Base-by-base conservation (phyloP, 2,888 invertebrate genomes). In the Lottia gigantea region DNA sequence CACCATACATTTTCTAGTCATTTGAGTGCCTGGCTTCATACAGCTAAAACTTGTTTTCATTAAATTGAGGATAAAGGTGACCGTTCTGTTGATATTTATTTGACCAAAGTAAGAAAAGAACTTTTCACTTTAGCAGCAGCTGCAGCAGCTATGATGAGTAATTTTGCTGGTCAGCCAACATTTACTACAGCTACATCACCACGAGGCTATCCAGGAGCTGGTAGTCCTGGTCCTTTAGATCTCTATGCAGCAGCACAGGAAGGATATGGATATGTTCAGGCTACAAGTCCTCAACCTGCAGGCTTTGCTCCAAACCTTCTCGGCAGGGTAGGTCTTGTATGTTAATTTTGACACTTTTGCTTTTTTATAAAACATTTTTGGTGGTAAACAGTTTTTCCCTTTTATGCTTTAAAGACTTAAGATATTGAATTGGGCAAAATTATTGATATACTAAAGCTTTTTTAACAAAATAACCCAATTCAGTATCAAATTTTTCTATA, bases 171-270 rank as follows among this genome's bases (percentile, higher is more conserved):
- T 62, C 89, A 88, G 73, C 89, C 88, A 66, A 88, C 89, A 66
- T 89, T 90, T 71, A 87, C 89, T 76, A 90, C 90, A 67, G 90
- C 90, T 67, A 89, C 86, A 78, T 87, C 82, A 79, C 75, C 80
- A 66, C 88, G 94, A 83, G 94, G 93, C 68, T 96, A 96, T 91
- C 95, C 95, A 71, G 93, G 95, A 68, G 95, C 96, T 82, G 96
- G 95, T 91, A 96, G 96, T 85, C 97, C 97, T 73, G 96, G 83
- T 93, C 96, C 84, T 93, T 94, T 97, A 86, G 97, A 97, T 89
- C 95, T 97, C 91, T 96, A 96, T 91, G 95, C 93, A 90, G 94
- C 95, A 86, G 95, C 64, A 63, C 72, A 73, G 62, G 69, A 70
- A 94, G 84, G 84, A 84, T 94, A 95, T 82, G 95, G 96, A 89